Base-by-base conservation (phyloP, 1,140 invertebrate species). In the Grapholita molesta region DNA sequence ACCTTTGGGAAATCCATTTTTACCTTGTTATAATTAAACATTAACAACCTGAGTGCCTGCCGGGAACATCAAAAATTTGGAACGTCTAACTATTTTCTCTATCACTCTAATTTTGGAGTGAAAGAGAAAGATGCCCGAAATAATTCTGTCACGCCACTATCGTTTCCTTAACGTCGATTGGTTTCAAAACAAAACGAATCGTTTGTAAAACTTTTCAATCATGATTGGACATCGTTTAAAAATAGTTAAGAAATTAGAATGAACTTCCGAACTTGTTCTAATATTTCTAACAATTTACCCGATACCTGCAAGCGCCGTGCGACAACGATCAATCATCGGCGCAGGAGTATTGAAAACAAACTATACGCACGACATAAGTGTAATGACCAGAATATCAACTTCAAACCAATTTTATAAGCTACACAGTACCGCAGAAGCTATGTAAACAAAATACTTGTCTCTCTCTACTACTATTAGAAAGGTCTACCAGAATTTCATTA, bases 251-350 rank as follows among this genome's bases (percentile, higher is more conserved):
- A 18, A 48, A 48, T 61, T 28, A 61, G 30, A 61, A 61, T 61
- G 24, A 61, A 61, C 32, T 66, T 8, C 38, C 38, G 23, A 69
- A 68, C 38, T 71, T 72, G 75, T 75, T 77, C 70, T 67, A 78
- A 52, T 71, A 70, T 61, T 28, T 61, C 55, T 30, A 61, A 61
- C 55, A 32, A 67, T 74, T 71, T 42, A 70, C 73, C 76, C 73
- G 70, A 77, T 74, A 68, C 71, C 33, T 70, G 65, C 68, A 15
- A 21, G 55, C 53, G 48, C 52, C 18, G 55, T 42, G 66, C 71
- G 73, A 70, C 70, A 71, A 81, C 78, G 75, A 89, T 89, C 87
- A 86, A 88, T 89, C 87, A 86, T 75, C 79, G 35, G 68, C 69
- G 70, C 72, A 82, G 68, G 70, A 76, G 80, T 79, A 83, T 82